Conservation (phyloP, 2,888 invertebrate species). For the Andrena fulva region DNA sequence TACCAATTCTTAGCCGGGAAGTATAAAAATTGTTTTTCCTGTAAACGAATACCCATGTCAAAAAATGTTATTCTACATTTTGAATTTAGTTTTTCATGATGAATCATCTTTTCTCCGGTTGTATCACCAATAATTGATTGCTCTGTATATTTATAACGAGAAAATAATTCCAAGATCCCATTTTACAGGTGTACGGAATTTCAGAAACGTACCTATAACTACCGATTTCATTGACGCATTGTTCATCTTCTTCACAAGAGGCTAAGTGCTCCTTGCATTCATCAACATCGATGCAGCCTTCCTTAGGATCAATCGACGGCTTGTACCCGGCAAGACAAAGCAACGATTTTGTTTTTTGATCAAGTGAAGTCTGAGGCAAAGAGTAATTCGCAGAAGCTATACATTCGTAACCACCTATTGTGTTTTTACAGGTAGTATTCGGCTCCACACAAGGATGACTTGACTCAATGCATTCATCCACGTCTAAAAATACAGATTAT, state of each 20-base stretch:
- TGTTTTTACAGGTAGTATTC: conserved; percentile 89
- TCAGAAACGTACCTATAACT: conserved; percentile 81
- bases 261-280: conserved; percentile 87
- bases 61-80: no score
- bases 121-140: no score
- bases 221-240: conserved; percentile 85
- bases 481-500: conserved; percentile 82
- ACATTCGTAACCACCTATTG: conserved; percentile 89
- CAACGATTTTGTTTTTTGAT: conserved; percentile 4
- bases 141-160: no score
- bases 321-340: conserved; percentile 88
- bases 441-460: conserved; percentile 84
- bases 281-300: conserved; percentile 88
- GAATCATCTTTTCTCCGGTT: no score
- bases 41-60: no score
- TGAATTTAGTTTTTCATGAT: no score
- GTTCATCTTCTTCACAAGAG: conserved; percentile 69
- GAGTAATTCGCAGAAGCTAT: background rate
- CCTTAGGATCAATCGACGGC: conserved; percentile 84
- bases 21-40: no score
- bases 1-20: no score
- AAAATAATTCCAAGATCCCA: background rate
- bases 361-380: background rate
- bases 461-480: conserved; percentile 86
- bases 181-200: background rate